Base-by-base conservation (phyloP, 53 echinoderm and acorn worm species). In the Mesocentrotus franciscanus region DNA sequence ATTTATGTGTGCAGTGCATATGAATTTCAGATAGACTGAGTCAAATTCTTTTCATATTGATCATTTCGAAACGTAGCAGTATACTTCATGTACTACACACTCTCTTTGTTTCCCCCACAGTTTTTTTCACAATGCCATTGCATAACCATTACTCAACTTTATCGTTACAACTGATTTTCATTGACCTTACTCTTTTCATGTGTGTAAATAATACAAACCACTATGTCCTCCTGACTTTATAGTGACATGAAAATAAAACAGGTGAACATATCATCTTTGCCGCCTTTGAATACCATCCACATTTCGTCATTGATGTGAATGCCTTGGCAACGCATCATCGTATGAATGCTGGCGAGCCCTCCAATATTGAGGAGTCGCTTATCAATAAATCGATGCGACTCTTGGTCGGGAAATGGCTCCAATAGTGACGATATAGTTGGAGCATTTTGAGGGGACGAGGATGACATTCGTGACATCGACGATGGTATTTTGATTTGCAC, bases 401-500 rank as follows among this genome's bases (percentile, higher is more conserved):
- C 87, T 87, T 58, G 58, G 58, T 26, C 58, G 13, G 87, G 58
- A 87, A 87, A 87, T 87, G 59, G 87, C 87, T 87, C 87, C 87
- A 58, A 42, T 81, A 81, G 39, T 58, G 57, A 36, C 27, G 35
- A 10, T 14, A 36, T 29, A 35, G 35, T 20, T 81, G 58, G 87
- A 27, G 56, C 27, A 87, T 87, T 87, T 59, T 81, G 87, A 58
- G 18, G 58, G 59, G 87, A 57, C 12, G 32, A 24, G 4, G 87
- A 87, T 58, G 87, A 87, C 58, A 58, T 58, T 87, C 59, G 59
- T 87, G 87, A 87, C 59, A 87, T 87, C 87, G 39, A 9, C n/a
- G 87, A 87, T 87, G 56, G 58, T 58, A 87, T 87, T 87, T 87
- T 87, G 87, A 87, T 87, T 87, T 87, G 87, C 27, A 87, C 87